Evolutionary conservation across 2,888 invertebrate species (phyloP), one percentile per base, ranked within the genome.

Genomic region (Drosophila affinis): DNA sequence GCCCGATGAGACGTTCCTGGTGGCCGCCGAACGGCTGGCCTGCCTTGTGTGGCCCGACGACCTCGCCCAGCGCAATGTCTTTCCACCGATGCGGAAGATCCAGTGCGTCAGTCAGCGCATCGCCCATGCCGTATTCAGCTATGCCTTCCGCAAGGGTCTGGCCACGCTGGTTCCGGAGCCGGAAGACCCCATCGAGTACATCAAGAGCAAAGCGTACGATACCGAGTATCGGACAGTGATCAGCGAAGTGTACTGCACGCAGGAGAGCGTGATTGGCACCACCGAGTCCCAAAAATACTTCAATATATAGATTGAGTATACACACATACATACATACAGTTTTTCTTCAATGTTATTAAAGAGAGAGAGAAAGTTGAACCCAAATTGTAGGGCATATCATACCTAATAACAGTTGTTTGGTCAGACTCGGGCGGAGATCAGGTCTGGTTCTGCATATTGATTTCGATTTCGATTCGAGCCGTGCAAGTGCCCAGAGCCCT

Each of bases 91-190:
- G 1, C 32, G 68, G 2, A 89, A 89, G 46, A 7, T 72, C 3
- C 48, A 46, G 2, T 78, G 77, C 58, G 69, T 86, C 44, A 79
- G 68, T 48, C 10, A 62, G 24, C 72, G 78, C 0, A 62, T 89
- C 1, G 59, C 88, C 29, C 67, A 79, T 14, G 70, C 80, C 3
- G 73, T 85, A 0, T 72, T 85, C 55, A 47, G 18, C 9, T 72
- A 60, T 24, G 88, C 88, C 34, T 82, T 69, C 39, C 78, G 78
- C 3, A 73, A 75, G 0, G 21, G 72, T 0, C 29, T 72, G 56
- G 88, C 88, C 48, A 86, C 83, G 0, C 60, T 86, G 9, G 82
- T 68, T 62, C 89, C 85, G 0, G 71, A 76, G 62, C 89, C 89
- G 0, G 27, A 51, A 17, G 79, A 88, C 34, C 68, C 72, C 29